A percentile compares a stretch with the other conserved stretches of the same genome.
phyloP scores from a whole-genome alignment of 2,113 vertebrate species.

The Chionodraco myersi region DNA sequence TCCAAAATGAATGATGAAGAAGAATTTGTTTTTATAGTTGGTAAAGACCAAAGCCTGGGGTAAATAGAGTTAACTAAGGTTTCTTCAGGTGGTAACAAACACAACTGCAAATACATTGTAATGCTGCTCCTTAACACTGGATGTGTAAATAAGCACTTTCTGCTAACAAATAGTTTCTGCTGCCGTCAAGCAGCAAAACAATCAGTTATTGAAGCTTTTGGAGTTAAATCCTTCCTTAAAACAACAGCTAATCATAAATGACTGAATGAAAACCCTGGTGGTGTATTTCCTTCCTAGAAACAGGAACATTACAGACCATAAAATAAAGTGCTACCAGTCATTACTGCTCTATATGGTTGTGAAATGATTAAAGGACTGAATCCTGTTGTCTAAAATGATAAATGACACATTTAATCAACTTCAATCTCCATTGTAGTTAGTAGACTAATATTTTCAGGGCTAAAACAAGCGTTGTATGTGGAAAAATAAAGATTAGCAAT shows the following conservation, averaged over 20 bases:
- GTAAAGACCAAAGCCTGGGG: no score
- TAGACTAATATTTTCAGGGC: conserved; percentile 34
- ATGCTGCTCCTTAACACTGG: neutral
- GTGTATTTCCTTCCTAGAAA: neutral
- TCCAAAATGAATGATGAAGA: no score
- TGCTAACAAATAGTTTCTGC: neutral
- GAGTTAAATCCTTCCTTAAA: neutral
- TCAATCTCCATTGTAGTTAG: conserved; percentile 10
- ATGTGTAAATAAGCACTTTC: neutral
- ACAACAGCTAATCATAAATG: neutral
- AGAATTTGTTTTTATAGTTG: no score
- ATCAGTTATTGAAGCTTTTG: neutral
- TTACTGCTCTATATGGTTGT: neutral
- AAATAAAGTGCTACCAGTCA: neutral
- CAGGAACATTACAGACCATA: conserved; percentile 2
- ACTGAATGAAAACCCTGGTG: neutral
- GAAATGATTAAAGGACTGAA: conserved; percentile 18
- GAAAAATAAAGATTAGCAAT: conserved; percentile 39
- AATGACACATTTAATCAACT: conserved; percentile 22
- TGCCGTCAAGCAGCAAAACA: neutral
- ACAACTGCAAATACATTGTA: neutral
- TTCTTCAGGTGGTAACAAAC: no score
- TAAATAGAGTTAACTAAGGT: no score
- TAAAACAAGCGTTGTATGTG: conserved; percentile 33
- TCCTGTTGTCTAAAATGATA: conserved; percentile 50